Percentiles rank a stretch among this genome's conserved stretches.
Conservation (phyloP, 2,113 vertebrate species). For the Oryzias celebensis region DNA sequence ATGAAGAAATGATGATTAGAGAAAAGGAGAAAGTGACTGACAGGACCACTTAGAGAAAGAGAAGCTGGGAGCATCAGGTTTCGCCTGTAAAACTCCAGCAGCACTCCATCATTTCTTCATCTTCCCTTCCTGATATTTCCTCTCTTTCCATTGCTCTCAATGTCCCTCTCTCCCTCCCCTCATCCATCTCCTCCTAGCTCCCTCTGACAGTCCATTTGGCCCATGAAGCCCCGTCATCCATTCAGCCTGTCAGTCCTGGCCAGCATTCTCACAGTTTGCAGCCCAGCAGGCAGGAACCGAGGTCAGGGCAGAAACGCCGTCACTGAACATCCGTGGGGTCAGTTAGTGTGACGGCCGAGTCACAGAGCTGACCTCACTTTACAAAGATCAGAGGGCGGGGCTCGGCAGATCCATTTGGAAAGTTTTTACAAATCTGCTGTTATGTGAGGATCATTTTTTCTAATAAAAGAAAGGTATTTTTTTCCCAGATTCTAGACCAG, state of each 20-base stretch:
- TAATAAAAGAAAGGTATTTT: too few species aligned
- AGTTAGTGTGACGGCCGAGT: conserved; percentile 15
- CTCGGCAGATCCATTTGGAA: background rate
- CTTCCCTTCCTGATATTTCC: conserved; percentile 38
- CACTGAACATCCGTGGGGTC: conserved; percentile 19
- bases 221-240: conserved; percentile 60
- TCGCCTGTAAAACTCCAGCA: conserved; percentile 34
- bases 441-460: too few species aligned
- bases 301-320: conserved; percentile 7
- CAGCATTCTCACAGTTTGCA: conserved; percentile 12
- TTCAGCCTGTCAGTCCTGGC: conserved; percentile 56
- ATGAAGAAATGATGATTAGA: conserved; percentile 1
- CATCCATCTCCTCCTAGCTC: conserved; percentile 67
- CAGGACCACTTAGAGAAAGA: conserved; percentile 28
- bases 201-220: conserved; percentile 68
- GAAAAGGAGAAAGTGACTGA: conserved; percentile 11
- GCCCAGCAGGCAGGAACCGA: conserved; percentile 4
- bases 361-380: conserved; percentile 15
- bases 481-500: too few species aligned
- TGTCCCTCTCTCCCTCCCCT: conserved; percentile 57
- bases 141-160: conserved; percentile 26
- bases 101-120: conserved; percentile 55
- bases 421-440: background rate
- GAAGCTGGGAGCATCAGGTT: conserved; percentile 35
- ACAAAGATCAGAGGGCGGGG: conserved; percentile 21